A percentile compares a stretch with the other conserved stretches of the same genome.
Conservation (phyloP, 1,140 invertebrate species). For the Drosophila paulistorum region DNA sequence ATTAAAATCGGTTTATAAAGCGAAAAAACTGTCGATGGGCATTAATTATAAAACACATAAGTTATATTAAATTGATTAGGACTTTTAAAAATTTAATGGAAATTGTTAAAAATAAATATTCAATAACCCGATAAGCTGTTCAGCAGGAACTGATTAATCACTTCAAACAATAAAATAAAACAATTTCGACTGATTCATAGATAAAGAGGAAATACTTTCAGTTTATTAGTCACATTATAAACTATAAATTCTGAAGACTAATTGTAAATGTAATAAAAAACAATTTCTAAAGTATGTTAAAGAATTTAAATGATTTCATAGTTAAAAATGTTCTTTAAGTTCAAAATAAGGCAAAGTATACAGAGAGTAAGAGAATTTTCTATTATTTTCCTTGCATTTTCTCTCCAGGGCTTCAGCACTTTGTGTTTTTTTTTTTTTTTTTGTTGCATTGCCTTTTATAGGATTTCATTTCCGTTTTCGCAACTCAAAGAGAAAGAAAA, state of each 20-base stretch:
- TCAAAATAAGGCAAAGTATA: too few species aligned
- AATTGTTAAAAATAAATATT: too few species aligned
- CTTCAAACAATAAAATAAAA: too few species aligned
- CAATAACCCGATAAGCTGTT: too few species aligned
- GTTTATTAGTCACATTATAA: too few species aligned
- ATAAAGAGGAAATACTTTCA: too few species aligned
- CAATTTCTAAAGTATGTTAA: neutral
- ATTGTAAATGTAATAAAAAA: neutral
- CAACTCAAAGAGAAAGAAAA: neutral
- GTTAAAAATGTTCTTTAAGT: neutral
- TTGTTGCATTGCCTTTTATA: neutral
- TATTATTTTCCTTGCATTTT: neutral
- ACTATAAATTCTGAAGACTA: neutral
- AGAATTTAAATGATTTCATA: neutral
- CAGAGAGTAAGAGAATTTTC: neutral
- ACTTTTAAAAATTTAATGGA: too few species aligned
- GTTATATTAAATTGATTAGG: too few species aligned
- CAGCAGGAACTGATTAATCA: too few species aligned
- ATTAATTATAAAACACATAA: too few species aligned
- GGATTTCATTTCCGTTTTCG: slow-evolving; percentile 23
- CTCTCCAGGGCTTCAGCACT: neutral
- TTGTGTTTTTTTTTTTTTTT: neutral
- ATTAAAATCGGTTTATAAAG: neutral
- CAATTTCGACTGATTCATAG: too few species aligned
- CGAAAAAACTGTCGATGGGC: too few species aligned